Percentiles rank a stretch among this genome's conserved stretches.
phyloP scores from a whole-genome alignment of 2,888 invertebrate species.

The Amiota communis region DNA sequence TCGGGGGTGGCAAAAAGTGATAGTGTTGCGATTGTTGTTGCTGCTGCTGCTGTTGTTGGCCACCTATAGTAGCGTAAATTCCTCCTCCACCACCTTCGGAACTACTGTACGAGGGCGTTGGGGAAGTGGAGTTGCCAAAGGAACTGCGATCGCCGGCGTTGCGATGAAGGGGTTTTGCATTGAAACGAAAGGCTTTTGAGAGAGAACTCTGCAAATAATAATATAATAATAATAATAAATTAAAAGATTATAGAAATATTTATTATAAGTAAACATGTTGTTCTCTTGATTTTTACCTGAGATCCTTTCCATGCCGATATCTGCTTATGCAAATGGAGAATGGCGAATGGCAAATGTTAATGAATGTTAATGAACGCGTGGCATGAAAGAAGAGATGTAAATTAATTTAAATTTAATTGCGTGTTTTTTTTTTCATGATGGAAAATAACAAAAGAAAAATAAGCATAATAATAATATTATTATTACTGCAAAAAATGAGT shows the following conservation, averaged over 20 bases:
- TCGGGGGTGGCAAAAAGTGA: slow-evolving; percentile 68
- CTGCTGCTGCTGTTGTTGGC: slow-evolving; percentile 41
- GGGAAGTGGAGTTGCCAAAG: slow-evolving; percentile 73
- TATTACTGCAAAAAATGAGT: neutral
- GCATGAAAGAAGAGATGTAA: slow-evolving; percentile 36
- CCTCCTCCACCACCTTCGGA: slow-evolving; percentile 72
- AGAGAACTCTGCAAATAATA: slow-evolving; percentile 71
- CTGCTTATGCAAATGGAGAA: slow-evolving; percentile 48
- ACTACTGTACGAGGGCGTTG: slow-evolving; percentile 74
- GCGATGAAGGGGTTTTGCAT: slow-evolving; percentile 68
- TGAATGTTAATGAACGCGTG: slow-evolving; percentile 14
- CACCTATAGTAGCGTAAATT: slow-evolving; percentile 73
- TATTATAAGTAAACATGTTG: neutral
- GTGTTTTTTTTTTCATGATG: neutral
- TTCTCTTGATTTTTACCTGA: slow-evolving; percentile 62
- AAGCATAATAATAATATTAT: no score
- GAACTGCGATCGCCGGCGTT: slow-evolving; percentile 69
- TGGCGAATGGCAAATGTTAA: no score
- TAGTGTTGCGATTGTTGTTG: slow-evolving; percentile 40
- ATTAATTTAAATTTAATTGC: slow-evolving; percentile 35
- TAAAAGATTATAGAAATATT: neutral
- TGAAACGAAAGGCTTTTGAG: slow-evolving; percentile 73
- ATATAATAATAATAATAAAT: slow-evolving; percentile 5
- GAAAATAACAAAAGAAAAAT: neutral
- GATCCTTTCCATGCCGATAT: slow-evolving; percentile 74